phyloP scores from a whole-genome alignment of 2,797 vertebrate genomes.

The Dipus sagitta region DNA sequence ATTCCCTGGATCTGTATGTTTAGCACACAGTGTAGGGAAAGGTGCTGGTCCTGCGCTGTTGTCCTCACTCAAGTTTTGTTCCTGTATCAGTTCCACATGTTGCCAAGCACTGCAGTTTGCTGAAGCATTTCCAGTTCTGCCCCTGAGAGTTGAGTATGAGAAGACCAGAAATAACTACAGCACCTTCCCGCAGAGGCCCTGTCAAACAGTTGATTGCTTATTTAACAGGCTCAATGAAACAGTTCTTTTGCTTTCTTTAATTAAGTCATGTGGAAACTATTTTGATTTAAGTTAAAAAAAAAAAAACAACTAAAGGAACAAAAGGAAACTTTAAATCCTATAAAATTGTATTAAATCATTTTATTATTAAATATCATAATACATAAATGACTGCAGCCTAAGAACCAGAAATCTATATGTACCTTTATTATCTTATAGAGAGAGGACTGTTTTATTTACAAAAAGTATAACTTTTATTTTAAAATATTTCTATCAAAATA shows the following conservation, averaged over 20 bases:
- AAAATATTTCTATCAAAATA: conserved; percentile 24
- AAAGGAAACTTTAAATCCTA: conserved; percentile 18
- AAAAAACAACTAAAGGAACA: conserved; percentile 24
- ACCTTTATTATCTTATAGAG: conserved; percentile 33
- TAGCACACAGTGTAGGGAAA: background rate
- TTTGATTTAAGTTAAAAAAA: conserved; percentile 37
- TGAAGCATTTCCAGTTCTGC: background rate
- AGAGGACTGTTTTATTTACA: conserved; percentile 35
- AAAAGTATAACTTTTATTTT: background rate
- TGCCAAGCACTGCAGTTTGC: background rate
- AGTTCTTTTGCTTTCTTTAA: conserved; percentile 38
- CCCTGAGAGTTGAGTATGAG: background rate
- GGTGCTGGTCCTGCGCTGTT: background rate
- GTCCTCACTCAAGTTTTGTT: background rate
- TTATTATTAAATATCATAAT: conserved; percentile 5
- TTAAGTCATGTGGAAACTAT: conserved; percentile 38
- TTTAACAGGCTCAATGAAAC: conserved; percentile 32
- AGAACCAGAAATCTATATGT: background rate
- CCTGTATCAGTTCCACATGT: too few relatives aligned
- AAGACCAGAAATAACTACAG: background rate
- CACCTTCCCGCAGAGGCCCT: background rate
- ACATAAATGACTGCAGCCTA: background rate
- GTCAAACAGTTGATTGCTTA: background rate
- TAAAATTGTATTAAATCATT: conserved; percentile 15
- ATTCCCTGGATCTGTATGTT: conserved; percentile 29